phyloP scores from a whole-genome alignment of 1,140 invertebrate genomes.

The Zaprionus capensis region DNA sequence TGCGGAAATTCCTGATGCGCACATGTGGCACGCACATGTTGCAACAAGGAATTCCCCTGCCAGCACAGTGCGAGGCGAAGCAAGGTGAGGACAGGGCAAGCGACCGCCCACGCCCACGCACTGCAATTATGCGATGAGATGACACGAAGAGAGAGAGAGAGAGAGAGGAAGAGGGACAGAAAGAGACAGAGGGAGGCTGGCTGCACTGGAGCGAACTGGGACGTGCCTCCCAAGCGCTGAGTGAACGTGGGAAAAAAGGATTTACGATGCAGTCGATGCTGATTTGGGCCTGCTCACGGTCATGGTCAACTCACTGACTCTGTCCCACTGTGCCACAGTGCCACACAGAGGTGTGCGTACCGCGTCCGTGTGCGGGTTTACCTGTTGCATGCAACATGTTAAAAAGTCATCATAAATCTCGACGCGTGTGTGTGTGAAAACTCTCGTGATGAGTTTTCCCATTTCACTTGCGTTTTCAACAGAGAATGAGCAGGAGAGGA shows the following conservation, averaged over 20 bases:
- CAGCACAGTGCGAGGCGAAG: background rate
- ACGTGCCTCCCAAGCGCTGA: slow-evolving; percentile 44
- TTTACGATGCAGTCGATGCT: slow-evolving; percentile 55
- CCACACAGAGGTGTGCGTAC: slow-evolving; percentile 10
- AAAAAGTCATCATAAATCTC: slow-evolving; percentile 82
- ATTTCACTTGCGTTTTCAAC: slow-evolving; percentile 68
- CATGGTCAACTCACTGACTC: slow-evolving; percentile 35
- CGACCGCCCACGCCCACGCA: slow-evolving; percentile 23
- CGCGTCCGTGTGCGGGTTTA: slow-evolving; percentile 51
- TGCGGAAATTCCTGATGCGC: slow-evolving; percentile 46
- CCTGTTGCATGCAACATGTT: slow-evolving; percentile 79
- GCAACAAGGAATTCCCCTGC: slow-evolving; percentile 42
- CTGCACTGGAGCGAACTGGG: slow-evolving; percentile 7
- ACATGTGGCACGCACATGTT: slow-evolving; percentile 54
- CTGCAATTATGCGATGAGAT: slow-evolving; percentile 35
- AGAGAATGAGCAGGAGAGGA: too few relatives aligned
- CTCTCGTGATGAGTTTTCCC: background rate
- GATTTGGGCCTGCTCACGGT: slow-evolving; percentile 50
- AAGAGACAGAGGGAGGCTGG: background rate
- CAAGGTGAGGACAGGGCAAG: slow-evolving; percentile 1
- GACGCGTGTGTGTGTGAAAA: slow-evolving; percentile 33
- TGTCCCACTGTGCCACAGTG: slow-evolving; percentile 17
- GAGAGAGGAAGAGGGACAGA: background rate
- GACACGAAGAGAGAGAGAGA: background rate
- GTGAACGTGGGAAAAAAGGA: slow-evolving; percentile 82